Conservation (phyloP, 2,888 invertebrate genomes). For the Phytoseiulus persimilis region DNA sequence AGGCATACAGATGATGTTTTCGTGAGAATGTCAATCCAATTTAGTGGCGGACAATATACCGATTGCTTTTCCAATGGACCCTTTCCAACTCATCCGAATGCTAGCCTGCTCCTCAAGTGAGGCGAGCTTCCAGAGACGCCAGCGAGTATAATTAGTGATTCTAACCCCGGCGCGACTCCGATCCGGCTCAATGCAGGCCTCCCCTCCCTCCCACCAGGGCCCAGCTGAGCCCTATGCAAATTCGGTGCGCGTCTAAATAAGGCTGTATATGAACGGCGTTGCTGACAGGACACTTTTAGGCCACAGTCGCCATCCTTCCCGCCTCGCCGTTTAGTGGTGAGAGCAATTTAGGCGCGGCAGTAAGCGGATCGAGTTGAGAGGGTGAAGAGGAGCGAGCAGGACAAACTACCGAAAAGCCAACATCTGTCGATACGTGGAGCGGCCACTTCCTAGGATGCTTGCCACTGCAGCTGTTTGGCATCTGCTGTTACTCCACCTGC, state of each 20-base stretch:
- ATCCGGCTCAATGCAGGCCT: not conserved
- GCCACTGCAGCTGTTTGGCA: not conserved
- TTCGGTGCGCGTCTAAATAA: not conserved
- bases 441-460: not conserved
- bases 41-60: too few relatives aligned
- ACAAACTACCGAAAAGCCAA: not conserved
- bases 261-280: not conserved
- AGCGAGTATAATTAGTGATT: not conserved
- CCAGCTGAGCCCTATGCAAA: not conserved
- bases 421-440: not conserved
- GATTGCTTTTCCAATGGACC: too few relatives aligned
- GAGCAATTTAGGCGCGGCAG: not conserved
- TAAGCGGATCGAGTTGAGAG: not conserved
- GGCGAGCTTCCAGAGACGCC: not conserved
- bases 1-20: too few relatives aligned
- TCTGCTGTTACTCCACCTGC: not conserved
- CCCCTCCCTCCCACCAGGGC: not conserved
- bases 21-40: too few relatives aligned
- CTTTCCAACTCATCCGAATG: too few relatives aligned
- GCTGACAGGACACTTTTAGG: constrained; percentile 5
- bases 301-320: not conserved
- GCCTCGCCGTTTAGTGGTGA: not conserved
- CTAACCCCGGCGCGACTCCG: not conserved
- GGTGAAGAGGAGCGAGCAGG: not conserved
- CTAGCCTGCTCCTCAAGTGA: not conserved